Percentiles rank a stretch among this genome's conserved stretches.
phyloP scores from a whole-genome alignment of 2,888 invertebrate species.

The Alviniconcha strummeri region DNA sequence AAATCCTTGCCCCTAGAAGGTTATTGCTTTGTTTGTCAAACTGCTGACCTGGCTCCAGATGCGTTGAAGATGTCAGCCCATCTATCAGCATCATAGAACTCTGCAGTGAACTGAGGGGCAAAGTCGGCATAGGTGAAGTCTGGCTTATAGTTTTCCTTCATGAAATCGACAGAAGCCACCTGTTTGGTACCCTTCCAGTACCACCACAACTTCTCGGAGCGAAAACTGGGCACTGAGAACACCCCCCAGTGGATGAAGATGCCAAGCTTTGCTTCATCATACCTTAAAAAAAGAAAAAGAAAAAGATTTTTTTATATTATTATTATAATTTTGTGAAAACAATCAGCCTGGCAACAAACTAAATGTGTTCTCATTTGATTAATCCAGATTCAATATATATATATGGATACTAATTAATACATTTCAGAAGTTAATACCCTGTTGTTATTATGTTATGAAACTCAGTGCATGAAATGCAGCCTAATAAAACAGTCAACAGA shows the following conservation, averaged over 20 bases:
- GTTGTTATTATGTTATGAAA: too few species aligned
- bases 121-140: slow-evolving; percentile 94
- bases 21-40: too few species aligned
- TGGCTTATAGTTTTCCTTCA: slow-evolving; percentile 88
- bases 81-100: slow-evolving; percentile 87
- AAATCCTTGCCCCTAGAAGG: too few species aligned
- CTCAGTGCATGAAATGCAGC: too few species aligned
- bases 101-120: slow-evolving; percentile 87
- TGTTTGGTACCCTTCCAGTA: slow-evolving; percentile 57
- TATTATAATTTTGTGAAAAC: too few species aligned
- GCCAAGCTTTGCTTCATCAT: slow-evolving; percentile 74
- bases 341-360: too few species aligned
- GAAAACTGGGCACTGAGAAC: slow-evolving; percentile 85
- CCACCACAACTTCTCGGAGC: slow-evolving; percentile 79
- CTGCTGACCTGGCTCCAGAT: slow-evolving; percentile 84
- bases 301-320: too few species aligned
- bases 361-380: too few species aligned
- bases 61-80: slow-evolving; percentile 89
- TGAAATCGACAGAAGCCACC: slow-evolving; percentile 77
- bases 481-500: too few species aligned
- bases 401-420: too few species aligned
- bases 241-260: slow-evolving; percentile 76
- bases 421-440: too few species aligned
- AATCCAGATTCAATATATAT: too few species aligned
- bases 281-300: slow-evolving; percentile 56